Evolutionary conservation across 2,888 invertebrate species (phyloP), one percentile per base, ranked within the genome.

Genomic region (Dinocampus coccinellae): DNA sequence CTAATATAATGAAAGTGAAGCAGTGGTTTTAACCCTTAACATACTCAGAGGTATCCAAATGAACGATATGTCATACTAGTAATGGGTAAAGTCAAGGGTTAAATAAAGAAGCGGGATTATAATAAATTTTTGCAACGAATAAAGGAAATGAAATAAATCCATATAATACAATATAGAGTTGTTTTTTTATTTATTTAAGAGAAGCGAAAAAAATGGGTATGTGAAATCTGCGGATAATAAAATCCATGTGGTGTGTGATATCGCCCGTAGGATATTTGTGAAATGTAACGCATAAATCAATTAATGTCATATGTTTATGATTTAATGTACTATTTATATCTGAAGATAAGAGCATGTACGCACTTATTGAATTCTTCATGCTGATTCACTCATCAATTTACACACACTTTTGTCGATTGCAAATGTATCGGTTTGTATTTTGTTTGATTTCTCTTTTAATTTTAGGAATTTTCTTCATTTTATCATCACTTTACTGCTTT

Each of bases 271-370:
- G 29, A 58, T 39, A 61, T 83, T 74, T 80, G 82, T 81, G 82
- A 85, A 85, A 82, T 83, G 83, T 85, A 80, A 81, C 81, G 80
- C n/a, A 16, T 82, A 77, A 77, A 80, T 83, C 82, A 82, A 79
- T 84, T 83, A 84, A 80, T 80, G 83, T 85, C 83, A 83, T 82
- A 84, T 84, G 79, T 80, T 79, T 79, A 78, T 79, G 22, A 74
- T 72, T 29, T 4, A 29, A 65, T 72, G 72, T 76, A 78, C 74
- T 77, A 80, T 78, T 78, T 77, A 78, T 77, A 80, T 81, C 79
- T 74, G 81, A 80, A 63, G 47, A 47, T 29, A n/a, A 16, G 16
- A 47, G 47, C 47, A 47, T 20, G 47, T 47, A n/a, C n/a, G 47
- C 47, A 47, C 7, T 16, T 16, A 47, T 16, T 20, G 47, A 47